A percentile compares a stretch with the other conserved stretches of the same genome.
These are phyloP conservation scores for Poecilobothrus nobilitatus DNA, from an alignment of 2,888 invertebrate genomes.

Conservation along the genomic window DNA sequence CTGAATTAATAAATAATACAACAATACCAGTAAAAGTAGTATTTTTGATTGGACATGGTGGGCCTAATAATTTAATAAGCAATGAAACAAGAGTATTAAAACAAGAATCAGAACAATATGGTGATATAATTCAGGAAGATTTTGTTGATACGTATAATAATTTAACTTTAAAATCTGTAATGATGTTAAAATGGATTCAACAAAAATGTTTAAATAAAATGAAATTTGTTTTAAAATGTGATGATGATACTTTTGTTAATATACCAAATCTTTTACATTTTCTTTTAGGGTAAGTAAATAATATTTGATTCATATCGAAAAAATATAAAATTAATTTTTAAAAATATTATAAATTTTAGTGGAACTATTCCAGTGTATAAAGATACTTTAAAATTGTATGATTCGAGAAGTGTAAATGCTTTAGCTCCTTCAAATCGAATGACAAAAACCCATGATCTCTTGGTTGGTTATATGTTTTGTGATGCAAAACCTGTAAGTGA, in stretches of 20 bases:
- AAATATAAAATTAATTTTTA: neutral
- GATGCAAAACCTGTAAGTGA: conserved; percentile 67
- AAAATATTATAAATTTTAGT: neutral
- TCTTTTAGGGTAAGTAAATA: conserved; percentile 34
- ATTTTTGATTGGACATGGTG: conserved; percentile 37
- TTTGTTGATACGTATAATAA: conserved; percentile 81
- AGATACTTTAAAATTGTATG: conserved; percentile 37
- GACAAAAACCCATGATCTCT: conserved; percentile 44
- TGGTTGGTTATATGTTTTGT: conserved; percentile 71
- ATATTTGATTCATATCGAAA: neutral
- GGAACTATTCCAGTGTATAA: conserved; percentile 43
- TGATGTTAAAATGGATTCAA: conserved; percentile 74
- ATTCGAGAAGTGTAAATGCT: conserved; percentile 31
- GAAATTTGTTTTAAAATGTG: conserved; percentile 71
- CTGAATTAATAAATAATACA: conserved; percentile 21
- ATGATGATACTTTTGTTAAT: conserved; percentile 81
- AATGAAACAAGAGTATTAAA: conserved; percentile 56
- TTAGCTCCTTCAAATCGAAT: conserved; percentile 34
- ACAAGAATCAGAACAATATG: conserved; percentile 57
- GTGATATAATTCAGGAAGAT: conserved; percentile 74
- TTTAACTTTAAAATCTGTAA: conserved; percentile 73
- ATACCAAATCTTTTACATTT: conserved; percentile 56
- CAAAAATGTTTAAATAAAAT: conserved; percentile 53
- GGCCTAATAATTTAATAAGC: conserved; percentile 29
- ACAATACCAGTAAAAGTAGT: conserved; percentile 32